These are phyloP conservation scores for Holothuria scabra DNA, from an alignment of 53 echinoderm and acorn worm species.

Conservation along the genomic window DNA sequence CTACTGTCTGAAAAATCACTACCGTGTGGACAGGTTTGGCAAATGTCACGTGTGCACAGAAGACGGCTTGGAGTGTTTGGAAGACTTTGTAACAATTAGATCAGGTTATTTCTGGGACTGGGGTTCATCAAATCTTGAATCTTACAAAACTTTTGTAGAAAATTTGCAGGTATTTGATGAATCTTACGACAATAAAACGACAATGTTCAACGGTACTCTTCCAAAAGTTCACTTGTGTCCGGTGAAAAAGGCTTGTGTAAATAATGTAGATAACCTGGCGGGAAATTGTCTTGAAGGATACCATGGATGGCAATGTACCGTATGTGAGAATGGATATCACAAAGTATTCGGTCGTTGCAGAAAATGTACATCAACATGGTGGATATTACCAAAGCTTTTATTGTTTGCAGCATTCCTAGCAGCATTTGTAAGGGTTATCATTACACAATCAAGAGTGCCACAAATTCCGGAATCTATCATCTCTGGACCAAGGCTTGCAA, in stretches of 20 bases:
- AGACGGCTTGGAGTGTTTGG: background rate
- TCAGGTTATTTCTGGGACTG: slow-evolving; percentile 44
- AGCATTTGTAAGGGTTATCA: too few species aligned
- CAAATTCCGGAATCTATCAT: too few species aligned
- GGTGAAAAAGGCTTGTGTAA: background rate
- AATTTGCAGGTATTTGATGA: slow-evolving; percentile 5
- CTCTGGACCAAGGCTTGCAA: too few species aligned
- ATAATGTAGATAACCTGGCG: background rate
- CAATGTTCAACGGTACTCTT: background rate
- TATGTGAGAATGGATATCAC: slow-evolving; percentile 7
- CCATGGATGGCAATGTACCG: slow-evolving; percentile 46
- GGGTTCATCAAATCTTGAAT: slow-evolving; percentile 23
- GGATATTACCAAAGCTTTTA: background rate
- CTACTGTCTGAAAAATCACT: slow-evolving; percentile 4
- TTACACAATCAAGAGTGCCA: too few species aligned
- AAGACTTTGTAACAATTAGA: background rate
- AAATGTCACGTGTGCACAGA: slow-evolving; percentile 23
- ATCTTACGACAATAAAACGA: background rate
- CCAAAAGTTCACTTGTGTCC: slow-evolving; percentile 14
- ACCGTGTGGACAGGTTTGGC: slow-evolving; percentile 1
- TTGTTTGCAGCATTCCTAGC: background rate
- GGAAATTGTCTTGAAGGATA: slow-evolving; percentile 34
- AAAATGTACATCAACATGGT: slow-evolving; percentile 26
- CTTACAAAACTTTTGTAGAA: slow-evolving; percentile 16
- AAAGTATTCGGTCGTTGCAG: slow-evolving; percentile 33